Percentiles rank a stretch among this genome's conserved stretches.
Conservation (phyloP, 2,113 vertebrate species). For the Gyps fulvus region DNA sequence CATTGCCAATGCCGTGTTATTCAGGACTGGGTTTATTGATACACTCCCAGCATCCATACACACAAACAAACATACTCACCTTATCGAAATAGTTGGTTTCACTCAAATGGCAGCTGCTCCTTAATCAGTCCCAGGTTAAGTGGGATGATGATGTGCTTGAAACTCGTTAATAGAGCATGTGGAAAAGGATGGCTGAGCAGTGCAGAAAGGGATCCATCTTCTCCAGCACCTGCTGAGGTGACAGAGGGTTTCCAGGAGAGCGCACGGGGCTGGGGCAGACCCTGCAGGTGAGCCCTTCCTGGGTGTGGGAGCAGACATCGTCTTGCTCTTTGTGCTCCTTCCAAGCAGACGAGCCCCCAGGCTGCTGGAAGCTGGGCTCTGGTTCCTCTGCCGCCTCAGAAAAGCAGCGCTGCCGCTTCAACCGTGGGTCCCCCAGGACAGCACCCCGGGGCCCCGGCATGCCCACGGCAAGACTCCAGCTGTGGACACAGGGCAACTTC, state of each 20-base stretch:
- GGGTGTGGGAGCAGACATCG: background rate
- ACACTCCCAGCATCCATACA: background rate
- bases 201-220: background rate
- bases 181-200: background rate
- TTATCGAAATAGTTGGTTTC: background rate
- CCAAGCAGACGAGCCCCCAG: background rate
- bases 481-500: background rate
- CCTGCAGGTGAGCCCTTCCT: background rate
- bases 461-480: background rate
- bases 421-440: background rate
- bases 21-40: background rate
- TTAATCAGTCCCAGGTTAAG: background rate
- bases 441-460: no score
- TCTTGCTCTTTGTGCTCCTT: background rate
- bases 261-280: accelerated
- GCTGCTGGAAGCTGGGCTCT: background rate
- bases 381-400: background rate
- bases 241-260: background rate
- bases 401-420: background rate
- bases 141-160: background rate
- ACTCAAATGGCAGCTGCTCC: background rate
- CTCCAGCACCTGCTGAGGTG: background rate
- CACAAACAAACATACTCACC: background rate
- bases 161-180: background rate
- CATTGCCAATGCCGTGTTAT: background rate